These are phyloP conservation scores for Caenorhabditis plicata DNA, from an alignment of 2,888 invertebrate species.

Conservation along the genomic window DNA sequence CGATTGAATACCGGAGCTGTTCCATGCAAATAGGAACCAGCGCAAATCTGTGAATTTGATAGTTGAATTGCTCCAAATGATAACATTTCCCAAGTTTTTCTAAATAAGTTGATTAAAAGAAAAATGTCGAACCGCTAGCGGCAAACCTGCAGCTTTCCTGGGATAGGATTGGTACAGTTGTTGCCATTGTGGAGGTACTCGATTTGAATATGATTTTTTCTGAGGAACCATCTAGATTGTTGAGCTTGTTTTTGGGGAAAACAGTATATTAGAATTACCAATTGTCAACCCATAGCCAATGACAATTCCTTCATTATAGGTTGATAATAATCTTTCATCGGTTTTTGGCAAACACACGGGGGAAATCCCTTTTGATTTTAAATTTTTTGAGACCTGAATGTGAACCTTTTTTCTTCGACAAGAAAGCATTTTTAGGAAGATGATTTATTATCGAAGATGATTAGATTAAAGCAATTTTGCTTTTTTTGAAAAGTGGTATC, in stretches of 20 bases:
- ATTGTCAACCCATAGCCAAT: conserved; percentile 40
- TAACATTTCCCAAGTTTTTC: conserved; percentile 22
- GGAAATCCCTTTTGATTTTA: conserved; percentile 16
- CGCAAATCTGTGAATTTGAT: conserved; percentile 32
- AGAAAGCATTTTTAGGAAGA: too few species aligned
- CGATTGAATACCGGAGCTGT: conserved; percentile 46
- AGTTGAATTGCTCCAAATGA: conserved; percentile 28
- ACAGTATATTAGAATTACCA: conserved; percentile 7
- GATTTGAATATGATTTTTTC: background rate
- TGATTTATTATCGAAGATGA: too few species aligned
- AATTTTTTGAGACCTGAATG: conserved; percentile 14
- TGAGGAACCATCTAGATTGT: background rate
- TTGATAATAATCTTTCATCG: conserved; percentile 23
- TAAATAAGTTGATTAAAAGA: background rate
- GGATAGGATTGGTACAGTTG: conserved; percentile 32
- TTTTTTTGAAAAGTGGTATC: background rate
- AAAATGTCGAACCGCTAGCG: background rate
- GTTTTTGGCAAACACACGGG: conserved; percentile 32
- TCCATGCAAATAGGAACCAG: conserved; percentile 42
- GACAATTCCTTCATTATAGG: conserved; percentile 24
- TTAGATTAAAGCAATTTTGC: too few species aligned
- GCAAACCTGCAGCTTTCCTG: conserved; percentile 13
- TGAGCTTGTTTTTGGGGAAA: background rate
- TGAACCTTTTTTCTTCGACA: background rate
- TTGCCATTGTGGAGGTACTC: conserved; percentile 1